Evolutionary conservation across 2,797 vertebrate species (phyloP).

Genomic region (Monodelphis domestica): DNA sequence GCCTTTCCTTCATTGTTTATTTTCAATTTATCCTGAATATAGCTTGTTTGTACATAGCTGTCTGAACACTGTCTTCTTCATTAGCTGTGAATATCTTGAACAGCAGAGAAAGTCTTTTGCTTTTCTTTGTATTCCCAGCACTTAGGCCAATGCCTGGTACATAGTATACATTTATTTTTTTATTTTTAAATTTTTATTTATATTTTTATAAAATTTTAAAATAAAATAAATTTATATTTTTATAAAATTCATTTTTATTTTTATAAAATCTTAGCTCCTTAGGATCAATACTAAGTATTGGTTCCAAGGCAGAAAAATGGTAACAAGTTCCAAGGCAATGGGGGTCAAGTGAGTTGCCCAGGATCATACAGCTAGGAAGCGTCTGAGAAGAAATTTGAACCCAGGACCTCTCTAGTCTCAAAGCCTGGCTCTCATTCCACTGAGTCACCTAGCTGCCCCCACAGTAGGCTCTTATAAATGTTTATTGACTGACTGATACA

Average conservation of each 20-base stretch:
- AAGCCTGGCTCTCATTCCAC: background rate
- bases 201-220: too few species aligned
- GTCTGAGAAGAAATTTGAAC: background rate
- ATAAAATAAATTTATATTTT: too few species aligned
- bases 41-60: background rate
- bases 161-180: too few species aligned
- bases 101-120: background rate
- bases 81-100: background rate
- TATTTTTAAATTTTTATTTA: too few species aligned
- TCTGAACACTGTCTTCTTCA: background rate
- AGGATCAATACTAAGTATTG: too few species aligned
- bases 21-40: background rate
- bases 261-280: too few species aligned
- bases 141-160: background rate
- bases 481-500: background rate
- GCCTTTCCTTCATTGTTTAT: background rate
- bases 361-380: background rate
- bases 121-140: background rate
- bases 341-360: background rate
- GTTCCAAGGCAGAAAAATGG: too few species aligned
- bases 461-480: background rate
- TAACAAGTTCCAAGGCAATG: too few species aligned
- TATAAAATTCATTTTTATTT: too few species aligned
- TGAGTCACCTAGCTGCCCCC: background rate
- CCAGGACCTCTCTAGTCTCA: background rate